Evolutionary conservation across 2,113 vertebrate genomes (phyloP).

Genomic region (Gambusia affinis): DNA sequence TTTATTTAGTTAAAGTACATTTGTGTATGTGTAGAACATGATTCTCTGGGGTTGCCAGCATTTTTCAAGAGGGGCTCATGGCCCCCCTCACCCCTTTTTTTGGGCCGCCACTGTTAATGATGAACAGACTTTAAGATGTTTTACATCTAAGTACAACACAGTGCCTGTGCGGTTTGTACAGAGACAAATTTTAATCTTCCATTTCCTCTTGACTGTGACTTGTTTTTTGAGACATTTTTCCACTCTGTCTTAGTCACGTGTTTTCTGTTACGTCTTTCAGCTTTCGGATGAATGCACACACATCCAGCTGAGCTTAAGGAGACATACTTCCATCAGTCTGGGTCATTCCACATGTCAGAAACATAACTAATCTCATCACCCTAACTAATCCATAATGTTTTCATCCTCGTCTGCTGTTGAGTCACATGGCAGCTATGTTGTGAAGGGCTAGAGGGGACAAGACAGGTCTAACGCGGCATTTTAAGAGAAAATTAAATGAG

Average conservation of each 20-base stretch:
- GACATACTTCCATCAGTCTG: slow-evolving; percentile 19
- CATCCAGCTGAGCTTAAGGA: slow-evolving; percentile 7
- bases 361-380: slow-evolving; percentile 48
- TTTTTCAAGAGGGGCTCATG: too few species aligned
- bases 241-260: neutral
- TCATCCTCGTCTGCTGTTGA: neutral
- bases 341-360: slow-evolving; percentile 48
- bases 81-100: too few species aligned
- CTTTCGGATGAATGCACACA: slow-evolving; percentile 4
- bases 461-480: neutral
- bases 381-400: slow-evolving; percentile 26
- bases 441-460: neutral
- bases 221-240: neutral
- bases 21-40: too few species aligned
- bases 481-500: neutral
- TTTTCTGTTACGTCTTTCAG: neutral
- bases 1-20: too few species aligned
- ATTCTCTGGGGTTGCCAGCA: too few species aligned
- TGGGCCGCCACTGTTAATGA: neutral
- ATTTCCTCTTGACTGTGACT: neutral
- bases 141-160: neutral
- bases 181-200: neutral
- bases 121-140: neutral
- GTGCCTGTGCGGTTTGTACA: neutral
- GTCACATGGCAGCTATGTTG: neutral